These are phyloP conservation scores for Papilio glaucus DNA, from an alignment of 1,140 invertebrate genomes.

Conservation along the genomic window DNA sequence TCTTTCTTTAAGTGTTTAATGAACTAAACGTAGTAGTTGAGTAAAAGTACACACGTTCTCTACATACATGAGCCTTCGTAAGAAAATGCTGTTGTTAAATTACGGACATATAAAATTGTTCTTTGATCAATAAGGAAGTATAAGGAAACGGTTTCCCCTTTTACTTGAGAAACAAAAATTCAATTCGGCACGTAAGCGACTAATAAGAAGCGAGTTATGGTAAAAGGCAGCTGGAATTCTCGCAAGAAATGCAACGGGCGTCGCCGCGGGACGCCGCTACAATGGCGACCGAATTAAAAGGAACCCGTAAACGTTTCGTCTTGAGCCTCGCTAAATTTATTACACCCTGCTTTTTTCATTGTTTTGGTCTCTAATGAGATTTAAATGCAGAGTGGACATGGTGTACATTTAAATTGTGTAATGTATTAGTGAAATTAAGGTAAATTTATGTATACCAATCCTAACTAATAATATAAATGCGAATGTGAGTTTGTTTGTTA, in stretches of 20 bases:
- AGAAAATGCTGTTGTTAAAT: not conserved
- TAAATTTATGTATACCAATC: no score
- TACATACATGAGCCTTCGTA: not conserved
- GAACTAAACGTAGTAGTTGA: no score
- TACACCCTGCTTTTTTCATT: conserved; percentile 73
- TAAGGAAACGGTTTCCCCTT: not conserved
- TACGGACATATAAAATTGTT: not conserved
- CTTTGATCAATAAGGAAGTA: conserved; percentile 1
- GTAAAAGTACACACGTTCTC: not conserved
- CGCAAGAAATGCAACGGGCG: conserved; percentile 73
- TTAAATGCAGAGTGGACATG: conserved; percentile 73
- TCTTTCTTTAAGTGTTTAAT: not conserved
- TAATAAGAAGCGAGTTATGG: conserved; percentile 79
- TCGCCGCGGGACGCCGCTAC: conserved; percentile 75
- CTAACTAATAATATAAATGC: no score
- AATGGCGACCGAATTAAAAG: conserved; percentile 82
- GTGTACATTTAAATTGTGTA: conserved; percentile 65
- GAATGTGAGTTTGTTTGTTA: no score
- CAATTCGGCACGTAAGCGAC: conserved; percentile 74
- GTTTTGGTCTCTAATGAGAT: conserved; percentile 79
- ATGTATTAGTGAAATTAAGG: conserved; percentile 30
- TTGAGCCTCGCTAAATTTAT: conserved; percentile 82
- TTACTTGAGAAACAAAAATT: conserved; percentile 52
- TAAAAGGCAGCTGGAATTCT: conserved; percentile 76
- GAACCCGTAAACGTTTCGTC: conserved; percentile 79